Percentiles rank a stretch among this genome's conserved stretches.
phyloP scores from a whole-genome alignment of 2,797 vertebrate species.

The Myotis findleyi region DNA sequence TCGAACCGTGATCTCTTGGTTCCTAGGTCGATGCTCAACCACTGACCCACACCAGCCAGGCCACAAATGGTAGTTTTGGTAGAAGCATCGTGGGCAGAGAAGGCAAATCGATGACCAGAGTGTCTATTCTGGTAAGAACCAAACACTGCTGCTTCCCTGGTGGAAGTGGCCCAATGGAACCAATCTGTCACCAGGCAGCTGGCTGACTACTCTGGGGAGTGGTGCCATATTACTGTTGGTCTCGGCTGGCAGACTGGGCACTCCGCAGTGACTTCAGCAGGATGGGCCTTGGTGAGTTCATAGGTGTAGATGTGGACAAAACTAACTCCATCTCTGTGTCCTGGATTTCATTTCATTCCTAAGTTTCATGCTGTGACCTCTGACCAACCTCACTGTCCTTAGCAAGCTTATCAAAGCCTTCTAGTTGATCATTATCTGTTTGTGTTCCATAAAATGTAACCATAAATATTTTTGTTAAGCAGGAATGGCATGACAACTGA shows the following conservation, averaged over 20 bases:
- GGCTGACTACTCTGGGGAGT: neutral
- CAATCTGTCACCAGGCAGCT: neutral
- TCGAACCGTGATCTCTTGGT: no score
- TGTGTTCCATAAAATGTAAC: neutral
- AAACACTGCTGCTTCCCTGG: neutral
- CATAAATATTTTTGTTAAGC: neutral
- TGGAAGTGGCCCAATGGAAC: neutral
- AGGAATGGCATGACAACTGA: neutral
- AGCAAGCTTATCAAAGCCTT: neutral
- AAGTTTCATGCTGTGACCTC: neutral
- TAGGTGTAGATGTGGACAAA: neutral
- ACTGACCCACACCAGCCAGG: no score
- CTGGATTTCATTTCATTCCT: neutral
- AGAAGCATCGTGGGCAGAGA: neutral
- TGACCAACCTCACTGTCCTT: neutral
- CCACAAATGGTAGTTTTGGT: no score
- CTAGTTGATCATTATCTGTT: neutral
- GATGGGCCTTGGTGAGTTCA: neutral
- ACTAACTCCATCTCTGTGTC: neutral
- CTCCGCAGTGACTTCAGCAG: neutral
- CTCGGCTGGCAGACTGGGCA: neutral
- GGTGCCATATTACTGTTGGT: rapidly evolving
- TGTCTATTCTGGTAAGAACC: neutral
- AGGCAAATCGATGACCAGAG: neutral
- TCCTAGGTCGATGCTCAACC: no score